Percentiles rank a stretch among this genome's conserved stretches.
Conservation (phyloP, 1,140 invertebrate genomes). For the Caenorhabditis inopinata region DNA sequence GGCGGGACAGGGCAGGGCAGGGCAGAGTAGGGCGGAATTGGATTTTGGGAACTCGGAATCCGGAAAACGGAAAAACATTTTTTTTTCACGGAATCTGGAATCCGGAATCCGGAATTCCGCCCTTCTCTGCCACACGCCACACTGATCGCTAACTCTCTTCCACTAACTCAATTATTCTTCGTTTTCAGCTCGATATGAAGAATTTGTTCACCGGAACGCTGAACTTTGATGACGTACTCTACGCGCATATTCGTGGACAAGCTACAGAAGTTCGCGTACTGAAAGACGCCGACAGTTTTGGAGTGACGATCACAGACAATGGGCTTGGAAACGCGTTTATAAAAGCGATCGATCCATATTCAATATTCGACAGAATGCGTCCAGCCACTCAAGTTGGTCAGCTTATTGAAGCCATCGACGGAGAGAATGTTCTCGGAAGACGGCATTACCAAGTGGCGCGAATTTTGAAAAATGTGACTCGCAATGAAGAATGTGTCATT, state of each 20-base stretch:
- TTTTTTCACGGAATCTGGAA: no score
- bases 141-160: no score
- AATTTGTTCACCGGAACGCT: slow-evolving; percentile 90
- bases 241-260: slow-evolving; percentile 89
- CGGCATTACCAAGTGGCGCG: slow-evolving; percentile 94
- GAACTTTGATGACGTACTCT: slow-evolving; percentile 95
- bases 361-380: slow-evolving; percentile 75
- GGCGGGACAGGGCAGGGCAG: no score
- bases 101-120: no score
- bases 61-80: no score
- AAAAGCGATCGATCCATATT: slow-evolving; percentile 90
- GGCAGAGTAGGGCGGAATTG: no score
- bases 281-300: slow-evolving; percentile 79
- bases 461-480: slow-evolving; percentile 86
- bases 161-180: no score
- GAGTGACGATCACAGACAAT: slow-evolving; percentile 95
- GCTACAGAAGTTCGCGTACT: slow-evolving; percentile 90
- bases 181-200: slow-evolving; percentile 75
- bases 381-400: slow-evolving; percentile 76
- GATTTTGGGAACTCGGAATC: no score
- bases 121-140: no score
- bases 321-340: slow-evolving; percentile 94
- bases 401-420: slow-evolving; percentile 92
- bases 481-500: slow-evolving; percentile 72
- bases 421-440: slow-evolving; percentile 80